phyloP scores from a whole-genome alignment of 2,797 vertebrate genomes.

The Nannoperca australis region DNA sequence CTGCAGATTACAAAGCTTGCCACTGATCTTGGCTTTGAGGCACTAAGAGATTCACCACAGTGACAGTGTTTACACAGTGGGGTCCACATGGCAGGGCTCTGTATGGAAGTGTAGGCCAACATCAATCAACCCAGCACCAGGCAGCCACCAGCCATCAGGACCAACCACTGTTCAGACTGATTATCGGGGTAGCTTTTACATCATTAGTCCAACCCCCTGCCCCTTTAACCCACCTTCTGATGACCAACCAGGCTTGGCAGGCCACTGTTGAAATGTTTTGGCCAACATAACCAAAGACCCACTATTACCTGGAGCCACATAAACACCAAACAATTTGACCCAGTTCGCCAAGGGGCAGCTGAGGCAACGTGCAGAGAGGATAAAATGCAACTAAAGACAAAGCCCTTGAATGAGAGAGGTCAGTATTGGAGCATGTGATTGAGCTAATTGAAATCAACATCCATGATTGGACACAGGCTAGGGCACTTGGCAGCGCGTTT shows the following conservation, averaged over 20 bases:
- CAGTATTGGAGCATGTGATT: slow-evolving; percentile 75
- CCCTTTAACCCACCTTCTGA: slow-evolving; percentile 62
- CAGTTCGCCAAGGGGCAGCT: slow-evolving; percentile 37
- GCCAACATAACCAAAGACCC: slow-evolving; percentile 56
- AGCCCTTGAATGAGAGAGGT: slow-evolving; percentile 74
- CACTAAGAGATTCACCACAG: slow-evolving; percentile 72
- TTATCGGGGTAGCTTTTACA: slow-evolving; percentile 81
- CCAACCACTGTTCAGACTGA: slow-evolving; percentile 83
- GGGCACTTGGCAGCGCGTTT: slow-evolving; percentile 76
- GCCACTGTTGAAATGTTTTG: slow-evolving; percentile 72
- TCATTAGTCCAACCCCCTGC: slow-evolving; percentile 73
- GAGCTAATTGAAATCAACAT: slow-evolving; percentile 87
- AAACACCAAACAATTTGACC: slow-evolving; percentile 72
- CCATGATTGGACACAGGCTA: slow-evolving; percentile 72
- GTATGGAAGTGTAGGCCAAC: slow-evolving; percentile 70
- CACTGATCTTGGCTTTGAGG: slow-evolving; percentile 72
- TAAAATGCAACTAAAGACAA: slow-evolving; percentile 52
- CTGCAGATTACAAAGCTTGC: slow-evolving; percentile 68
- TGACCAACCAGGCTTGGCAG: slow-evolving; percentile 77
- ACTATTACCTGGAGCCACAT: slow-evolving; percentile 59
- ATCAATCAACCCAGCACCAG: slow-evolving; percentile 81
- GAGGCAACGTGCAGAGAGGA: slow-evolving; percentile 38
- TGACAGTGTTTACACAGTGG: slow-evolving; percentile 85
- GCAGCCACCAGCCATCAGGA: slow-evolving; percentile 74
- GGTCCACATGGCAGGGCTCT: slow-evolving; percentile 76